Percentiles rank a stretch among this genome's conserved stretches.
Evolutionary conservation across 2,888 invertebrate genomes (phyloP).

Genomic region (Peribatodes rhomboidaria): DNA sequence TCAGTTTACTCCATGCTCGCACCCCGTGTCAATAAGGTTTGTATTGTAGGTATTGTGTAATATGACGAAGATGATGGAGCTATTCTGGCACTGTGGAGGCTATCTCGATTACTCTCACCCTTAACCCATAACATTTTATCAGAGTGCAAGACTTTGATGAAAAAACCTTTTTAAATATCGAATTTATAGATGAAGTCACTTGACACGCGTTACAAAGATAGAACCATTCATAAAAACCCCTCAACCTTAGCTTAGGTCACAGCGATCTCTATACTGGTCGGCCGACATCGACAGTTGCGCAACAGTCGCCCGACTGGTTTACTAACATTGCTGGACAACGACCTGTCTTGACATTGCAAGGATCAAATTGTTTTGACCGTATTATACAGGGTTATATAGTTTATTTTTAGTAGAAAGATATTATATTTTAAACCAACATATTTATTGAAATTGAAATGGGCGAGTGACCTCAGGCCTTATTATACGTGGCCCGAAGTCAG

Average conservation of each 20-base stretch:
- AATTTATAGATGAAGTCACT: background rate
- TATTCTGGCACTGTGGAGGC: too few species aligned
- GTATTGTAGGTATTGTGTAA: too few species aligned
- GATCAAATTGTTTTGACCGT: conserved; percentile 12
- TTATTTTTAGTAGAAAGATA: background rate
- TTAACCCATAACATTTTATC: too few species aligned
- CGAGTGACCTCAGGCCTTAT: too few species aligned
- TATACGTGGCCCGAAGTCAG: too few species aligned
- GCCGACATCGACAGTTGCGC: conserved; percentile 43
- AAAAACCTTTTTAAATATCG: background rate
- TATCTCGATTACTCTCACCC: too few species aligned
- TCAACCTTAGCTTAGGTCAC: conserved; percentile 46
- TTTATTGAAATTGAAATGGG: background rate
- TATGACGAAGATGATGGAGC: too few species aligned
- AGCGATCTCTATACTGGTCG: conserved; percentile 53
- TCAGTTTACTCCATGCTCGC: too few species aligned
- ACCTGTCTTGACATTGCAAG: conserved; percentile 32
- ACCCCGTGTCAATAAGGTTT: too few species aligned
- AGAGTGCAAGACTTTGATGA: background rate
- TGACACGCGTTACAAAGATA: conserved; percentile 2
- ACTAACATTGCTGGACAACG: conserved; percentile 21
- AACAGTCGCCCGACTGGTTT: conserved; percentile 38
- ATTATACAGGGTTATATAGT: background rate
- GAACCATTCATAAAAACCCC: conserved; percentile 43
- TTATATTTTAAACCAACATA: background rate